These are phyloP conservation scores for Ranitomeya variabilis DNA, from an alignment of 2,113 vertebrate species.

Conservation along the genomic window DNA sequence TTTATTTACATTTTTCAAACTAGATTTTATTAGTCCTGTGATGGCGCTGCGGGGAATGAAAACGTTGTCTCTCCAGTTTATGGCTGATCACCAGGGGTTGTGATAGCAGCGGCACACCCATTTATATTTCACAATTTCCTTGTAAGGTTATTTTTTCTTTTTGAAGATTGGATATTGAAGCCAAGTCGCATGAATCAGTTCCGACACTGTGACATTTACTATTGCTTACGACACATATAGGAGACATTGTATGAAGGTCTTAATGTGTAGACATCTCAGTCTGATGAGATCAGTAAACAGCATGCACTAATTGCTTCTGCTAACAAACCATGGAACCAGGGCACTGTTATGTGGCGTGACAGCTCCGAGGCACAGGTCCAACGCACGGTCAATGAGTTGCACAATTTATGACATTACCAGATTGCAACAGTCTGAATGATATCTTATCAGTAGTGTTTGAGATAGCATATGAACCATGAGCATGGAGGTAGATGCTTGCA, in stretches of 20 bases:
- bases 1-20: too few species aligned
- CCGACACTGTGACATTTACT: constrained; percentile 32
- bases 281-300: neutral
- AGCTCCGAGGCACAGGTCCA: neutral
- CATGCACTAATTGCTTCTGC: constrained; percentile 6
- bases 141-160: neutral
- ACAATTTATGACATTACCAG: neutral
- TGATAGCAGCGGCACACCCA: neutral
- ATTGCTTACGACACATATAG: neutral
- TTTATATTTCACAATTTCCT: neutral
- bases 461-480: neutral
- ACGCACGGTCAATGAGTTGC: neutral
- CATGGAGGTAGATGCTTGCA: neutral
- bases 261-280: neutral
- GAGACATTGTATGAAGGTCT: neutral
- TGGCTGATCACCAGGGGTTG: neutral
- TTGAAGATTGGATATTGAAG: neutral
- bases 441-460: neutral
- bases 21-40: too few species aligned
- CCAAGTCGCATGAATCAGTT: neutral
- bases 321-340: neutral
- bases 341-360: neutral
- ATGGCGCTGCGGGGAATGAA: neutral
- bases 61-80: neutral
- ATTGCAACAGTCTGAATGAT: neutral